These are phyloP conservation scores for Eulithis prunata DNA, from an alignment of 2,888 invertebrate genomes.

Conservation along the genomic window DNA sequence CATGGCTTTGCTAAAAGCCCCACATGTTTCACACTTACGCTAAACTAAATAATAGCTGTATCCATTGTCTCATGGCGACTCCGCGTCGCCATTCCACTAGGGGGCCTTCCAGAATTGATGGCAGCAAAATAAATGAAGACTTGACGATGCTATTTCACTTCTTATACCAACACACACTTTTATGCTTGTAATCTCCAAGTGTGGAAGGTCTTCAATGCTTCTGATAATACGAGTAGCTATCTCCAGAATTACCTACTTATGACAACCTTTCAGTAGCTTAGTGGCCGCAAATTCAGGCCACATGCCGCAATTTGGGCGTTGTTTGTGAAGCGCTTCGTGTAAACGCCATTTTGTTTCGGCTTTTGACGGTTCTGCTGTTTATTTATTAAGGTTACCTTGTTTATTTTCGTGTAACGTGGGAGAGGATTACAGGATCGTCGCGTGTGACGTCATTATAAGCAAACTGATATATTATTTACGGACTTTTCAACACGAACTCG, in stretches of 20 bases:
- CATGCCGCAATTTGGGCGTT: conserved; percentile 19
- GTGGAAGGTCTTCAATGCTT: conserved; percentile 30
- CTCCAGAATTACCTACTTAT: conserved; percentile 28
- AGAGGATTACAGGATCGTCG: conserved; percentile 12
- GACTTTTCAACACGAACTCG: too few species aligned
- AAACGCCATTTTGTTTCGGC: conserved; percentile 22
- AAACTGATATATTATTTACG: too few species aligned
- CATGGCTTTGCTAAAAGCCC: conserved; percentile 21
- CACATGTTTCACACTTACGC: conserved; percentile 12
- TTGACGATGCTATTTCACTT: too few species aligned
- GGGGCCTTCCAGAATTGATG: conserved; percentile 22
- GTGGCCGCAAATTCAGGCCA: conserved; percentile 17
- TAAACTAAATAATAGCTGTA: conserved; percentile 18
- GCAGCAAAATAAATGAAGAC: not conserved
- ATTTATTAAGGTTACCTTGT: conserved; percentile 20
- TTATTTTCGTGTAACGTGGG: conserved; percentile 25
- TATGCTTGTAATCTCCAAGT: not conserved
- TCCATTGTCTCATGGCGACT: conserved; percentile 44
- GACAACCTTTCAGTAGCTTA: conserved; percentile 36
- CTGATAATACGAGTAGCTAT: conserved; percentile 35
- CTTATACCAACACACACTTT: too few species aligned
- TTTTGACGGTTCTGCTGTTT: conserved; percentile 18
- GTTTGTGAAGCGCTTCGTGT: conserved; percentile 22
- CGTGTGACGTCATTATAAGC: conserved; percentile 2
- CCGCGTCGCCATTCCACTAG: conserved; percentile 50